Conservation (phyloP, 2,113 vertebrate species). For the Sardina pilchardus region DNA sequence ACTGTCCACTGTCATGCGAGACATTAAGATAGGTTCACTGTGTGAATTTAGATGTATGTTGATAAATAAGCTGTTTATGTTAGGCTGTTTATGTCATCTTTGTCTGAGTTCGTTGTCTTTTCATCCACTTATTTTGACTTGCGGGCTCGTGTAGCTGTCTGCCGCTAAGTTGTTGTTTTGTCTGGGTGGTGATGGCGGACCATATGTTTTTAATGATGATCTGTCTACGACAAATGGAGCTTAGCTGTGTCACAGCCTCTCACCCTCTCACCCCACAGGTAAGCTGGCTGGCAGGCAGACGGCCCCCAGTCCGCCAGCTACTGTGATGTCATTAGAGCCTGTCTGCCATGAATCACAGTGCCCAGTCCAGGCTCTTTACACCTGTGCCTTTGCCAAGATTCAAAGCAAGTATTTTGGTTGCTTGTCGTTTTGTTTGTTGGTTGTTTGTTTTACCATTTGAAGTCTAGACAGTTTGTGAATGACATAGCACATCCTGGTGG, state of each 20-base stretch:
- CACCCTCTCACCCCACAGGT: conserved; percentile 31
- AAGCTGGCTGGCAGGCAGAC: conserved; percentile 25
- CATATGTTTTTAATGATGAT: conserved; percentile 49
- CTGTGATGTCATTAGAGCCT: conserved; percentile 6
- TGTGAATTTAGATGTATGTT: not conserved
- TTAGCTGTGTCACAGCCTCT: conserved; percentile 30
- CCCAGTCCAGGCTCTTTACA: not conserved
- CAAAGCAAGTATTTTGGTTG: not conserved
- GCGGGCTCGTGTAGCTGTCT: not conserved
- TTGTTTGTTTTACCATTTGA: not conserved
- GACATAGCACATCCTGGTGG: not conserved
- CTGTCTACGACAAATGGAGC: conserved; percentile 35
- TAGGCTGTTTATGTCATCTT: not conserved
- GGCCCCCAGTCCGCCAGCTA: conserved; percentile 6
- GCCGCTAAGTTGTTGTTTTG: conserved; percentile 19
- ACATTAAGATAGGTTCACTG: not conserved
- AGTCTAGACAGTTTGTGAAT: not conserved
- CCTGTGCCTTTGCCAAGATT: not conserved
- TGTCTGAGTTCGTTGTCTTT: not conserved
- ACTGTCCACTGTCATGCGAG: not conserved
- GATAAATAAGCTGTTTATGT: not conserved
- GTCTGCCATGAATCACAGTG: not conserved
- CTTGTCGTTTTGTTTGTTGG: not conserved
- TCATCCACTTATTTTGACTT: not conserved
- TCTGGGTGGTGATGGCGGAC: conserved; percentile 48